Base-by-base conservation (phyloP, 2,797 vertebrate species). In the Melanotaenia pygmaea region DNA sequence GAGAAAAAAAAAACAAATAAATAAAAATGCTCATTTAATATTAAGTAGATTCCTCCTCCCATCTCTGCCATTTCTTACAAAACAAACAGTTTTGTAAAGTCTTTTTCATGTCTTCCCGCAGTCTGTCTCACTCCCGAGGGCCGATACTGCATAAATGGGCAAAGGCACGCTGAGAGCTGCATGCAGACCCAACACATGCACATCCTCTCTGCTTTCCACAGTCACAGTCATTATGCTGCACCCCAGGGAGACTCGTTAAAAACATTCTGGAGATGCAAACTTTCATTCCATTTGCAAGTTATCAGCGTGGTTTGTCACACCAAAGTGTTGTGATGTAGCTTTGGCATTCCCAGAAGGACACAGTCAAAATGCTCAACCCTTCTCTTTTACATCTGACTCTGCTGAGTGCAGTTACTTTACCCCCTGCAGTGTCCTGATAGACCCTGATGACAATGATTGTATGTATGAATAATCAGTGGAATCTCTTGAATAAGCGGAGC, bases 231-330 rank as follows among this genome's bases (percentile, higher is more conserved):
- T 90, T 89, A 91, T 76, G 69, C 30, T 71, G 67, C 81, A 88
- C 89, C 89, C 90, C 80, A 74, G 86, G 86, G 90, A 92, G 86
- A 87, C 89, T 90, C 50, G 88, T 90, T 92, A 91, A 90, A 92
- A 93, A 91, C 86, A 92, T 90, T 89, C 67, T 75, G 69, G 82
- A 88, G 86, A 92, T 83, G 77, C 88, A 88, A 90, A 92, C 86
- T 91, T 89, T 91, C 84, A 91, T 91, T 86, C 84, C 85, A 89
- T 90, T 91, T 90, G 85, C 83, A 76, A 82, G 74, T 88, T 91
- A 88, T 91, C 89, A 77, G 75, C 63, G 72, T 35, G 28, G 85
- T 90, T 91, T 92, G 88, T 92, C 86, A 85, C 70, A 84, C 80
- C 82, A 86, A 90, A 90, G 85, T 80, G 85, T 83, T 89, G 77